These are phyloP conservation scores for Sphaerophoria taeniata DNA, from an alignment of 2,888 invertebrate species.

Conservation along the genomic window DNA sequence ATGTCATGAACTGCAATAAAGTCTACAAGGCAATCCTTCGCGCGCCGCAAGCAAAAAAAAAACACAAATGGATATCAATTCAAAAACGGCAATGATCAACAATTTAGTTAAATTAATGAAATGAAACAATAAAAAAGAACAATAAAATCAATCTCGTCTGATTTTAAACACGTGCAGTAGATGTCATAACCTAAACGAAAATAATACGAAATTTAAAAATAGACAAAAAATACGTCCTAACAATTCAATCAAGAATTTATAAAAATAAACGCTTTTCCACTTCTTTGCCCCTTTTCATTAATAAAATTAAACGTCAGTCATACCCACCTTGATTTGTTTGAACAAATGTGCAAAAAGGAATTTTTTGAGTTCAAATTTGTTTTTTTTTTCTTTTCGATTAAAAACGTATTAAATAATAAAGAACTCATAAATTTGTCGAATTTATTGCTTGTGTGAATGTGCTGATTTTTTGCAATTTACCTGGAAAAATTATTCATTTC, in stretches of 20 bases:
- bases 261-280: neutral
- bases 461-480: constrained; percentile 40
- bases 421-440: constrained; percentile 60
- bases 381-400: constrained; percentile 32
- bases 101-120: too few species aligned
- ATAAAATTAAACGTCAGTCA: constrained; percentile 1
- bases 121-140: neutral
- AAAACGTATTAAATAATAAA: constrained; percentile 70
- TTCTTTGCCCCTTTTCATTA: neutral
- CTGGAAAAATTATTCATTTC: constrained; percentile 41
- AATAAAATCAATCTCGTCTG: constrained; percentile 4
- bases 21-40: neutral
- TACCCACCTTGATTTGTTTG: constrained; percentile 54
- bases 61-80: neutral
- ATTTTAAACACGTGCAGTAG: neutral
- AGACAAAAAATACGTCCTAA: neutral
- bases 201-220: constrained; percentile 9
- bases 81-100: neutral
- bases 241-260: neutral
- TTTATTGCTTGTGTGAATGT: constrained; percentile 57
- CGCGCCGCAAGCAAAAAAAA: neutral
- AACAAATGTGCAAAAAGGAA: constrained; percentile 20
- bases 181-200: constrained; percentile 32
- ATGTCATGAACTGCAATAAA: neutral
- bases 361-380: constrained; percentile 17